A percentile compares a stretch with the other conserved stretches of the same genome.
Evolutionary conservation across 64 coral and sea anemone genomes (phyloP).

Genomic region (Cladopsammia gracilis): DNA sequence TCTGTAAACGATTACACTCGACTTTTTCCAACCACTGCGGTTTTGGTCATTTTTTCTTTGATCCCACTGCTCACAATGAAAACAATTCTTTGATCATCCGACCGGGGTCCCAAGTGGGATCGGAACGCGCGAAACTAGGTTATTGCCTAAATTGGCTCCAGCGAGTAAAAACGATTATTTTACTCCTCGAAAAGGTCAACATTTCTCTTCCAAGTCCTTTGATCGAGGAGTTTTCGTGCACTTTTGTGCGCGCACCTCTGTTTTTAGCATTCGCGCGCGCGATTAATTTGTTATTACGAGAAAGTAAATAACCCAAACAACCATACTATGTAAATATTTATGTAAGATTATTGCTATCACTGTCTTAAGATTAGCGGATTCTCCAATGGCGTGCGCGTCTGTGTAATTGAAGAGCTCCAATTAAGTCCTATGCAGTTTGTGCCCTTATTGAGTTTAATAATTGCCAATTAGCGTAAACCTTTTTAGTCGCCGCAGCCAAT

Average conservation of each 20-base stretch:
- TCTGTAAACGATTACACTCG: not conserved
- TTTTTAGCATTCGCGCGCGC: not conserved
- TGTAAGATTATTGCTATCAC: constrained; percentile 29
- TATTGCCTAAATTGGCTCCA: constrained; percentile 12
- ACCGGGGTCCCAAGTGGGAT: constrained; percentile 24
- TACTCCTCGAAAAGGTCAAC: not conserved
- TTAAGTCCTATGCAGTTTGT: not conserved
- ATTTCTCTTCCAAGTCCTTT: not conserved
- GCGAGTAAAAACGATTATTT: not conserved
- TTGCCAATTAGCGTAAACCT: constrained; percentile 10
- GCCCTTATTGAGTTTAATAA: constrained; percentile 14
- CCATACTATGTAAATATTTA: constrained; percentile 41
- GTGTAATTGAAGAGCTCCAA: constrained; percentile 20
- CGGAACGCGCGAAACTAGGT: not conserved
- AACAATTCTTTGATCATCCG: constrained; percentile 33
- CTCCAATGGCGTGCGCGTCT: constrained; percentile 12
- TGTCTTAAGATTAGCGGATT: constrained; percentile 36
- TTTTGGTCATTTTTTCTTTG: constrained; percentile 19
- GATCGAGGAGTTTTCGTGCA: not conserved
- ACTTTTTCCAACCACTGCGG: not conserved
- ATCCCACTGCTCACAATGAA: constrained; percentile 29
- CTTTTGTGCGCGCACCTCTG: too few species aligned
- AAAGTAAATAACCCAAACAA: constrained; percentile 5
- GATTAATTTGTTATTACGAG: not conserved
- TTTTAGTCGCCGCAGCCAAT: constrained; percentile 44